Percentiles rank a stretch among this genome's conserved stretches.
These are phyloP conservation scores for Rhabdophis nuchalis DNA, from an alignment of 2,797 vertebrate genomes.

Conservation along the genomic window DNA sequence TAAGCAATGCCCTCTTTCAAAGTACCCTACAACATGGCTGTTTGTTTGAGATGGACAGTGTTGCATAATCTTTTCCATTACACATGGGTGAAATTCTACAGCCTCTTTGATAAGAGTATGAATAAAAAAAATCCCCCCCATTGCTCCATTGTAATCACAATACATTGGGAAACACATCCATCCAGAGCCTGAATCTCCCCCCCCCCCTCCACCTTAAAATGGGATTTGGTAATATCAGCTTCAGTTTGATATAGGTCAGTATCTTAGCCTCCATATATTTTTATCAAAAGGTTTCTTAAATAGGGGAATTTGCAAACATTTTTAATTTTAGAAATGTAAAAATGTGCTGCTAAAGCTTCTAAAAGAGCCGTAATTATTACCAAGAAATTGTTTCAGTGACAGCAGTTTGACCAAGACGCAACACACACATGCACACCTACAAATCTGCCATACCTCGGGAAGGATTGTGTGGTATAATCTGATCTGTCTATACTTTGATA, in stretches of 20 bases:
- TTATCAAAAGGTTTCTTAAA: constrained; percentile 56
- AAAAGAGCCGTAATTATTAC: constrained; percentile 68
- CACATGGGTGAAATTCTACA: constrained; percentile 15
- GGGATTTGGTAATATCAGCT: neutral
- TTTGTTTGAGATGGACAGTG: constrained; percentile 40
- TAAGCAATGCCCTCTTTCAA: constrained; percentile 40
- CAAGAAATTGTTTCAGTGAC: constrained; percentile 54
- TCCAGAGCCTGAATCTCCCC: neutral
- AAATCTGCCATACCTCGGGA: constrained; percentile 50
- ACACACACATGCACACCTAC: neutral
- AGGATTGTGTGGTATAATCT: constrained; percentile 68
- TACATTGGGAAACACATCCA: neutral
- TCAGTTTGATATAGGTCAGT: constrained; percentile 39
- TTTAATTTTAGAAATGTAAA: constrained; percentile 49
- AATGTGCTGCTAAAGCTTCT: constrained; percentile 48
- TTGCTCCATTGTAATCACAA: constrained; percentile 1
- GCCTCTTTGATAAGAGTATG: constrained; percentile 17
- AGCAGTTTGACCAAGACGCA: constrained; percentile 44
- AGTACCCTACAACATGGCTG: constrained; percentile 50
- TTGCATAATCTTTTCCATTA: constrained; percentile 35
- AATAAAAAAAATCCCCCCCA: neutral
- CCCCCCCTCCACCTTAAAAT: neutral
- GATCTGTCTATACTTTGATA: constrained; percentile 71
- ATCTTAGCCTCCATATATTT: constrained; percentile 35
- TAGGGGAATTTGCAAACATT: constrained; percentile 60